Evolutionary conservation across 2,113 vertebrate genomes (phyloP), one percentile per base, ranked within the genome.

Genomic region (Brachypteracias leptosomus): DNA sequence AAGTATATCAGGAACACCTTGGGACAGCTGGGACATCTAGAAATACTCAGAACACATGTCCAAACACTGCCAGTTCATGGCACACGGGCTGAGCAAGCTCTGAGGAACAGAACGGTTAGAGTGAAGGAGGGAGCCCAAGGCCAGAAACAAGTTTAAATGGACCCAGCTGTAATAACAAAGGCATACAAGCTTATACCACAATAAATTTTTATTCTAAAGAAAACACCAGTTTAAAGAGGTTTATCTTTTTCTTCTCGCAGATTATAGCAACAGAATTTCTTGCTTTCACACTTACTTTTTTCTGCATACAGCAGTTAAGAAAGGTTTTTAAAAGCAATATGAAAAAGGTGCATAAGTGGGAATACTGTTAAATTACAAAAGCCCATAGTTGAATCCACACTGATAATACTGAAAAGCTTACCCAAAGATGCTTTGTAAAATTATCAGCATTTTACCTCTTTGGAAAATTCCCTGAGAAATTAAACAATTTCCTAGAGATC

Each of bases 131-230:
- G 59, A 92, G 93, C 9, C 7, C 3, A 18, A 80, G 88, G 93
- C 68, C 77, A 94, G 46, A 55, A 91, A 90, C 62, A 86, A 88
- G 42, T 44, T 90, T 89, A 87, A 95, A 96, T 83, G 85, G 74
- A 91, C 84, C 35, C 98, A 99, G 98, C 98, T 98, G 98, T 96
- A 97, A 98, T 95, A 98, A 98, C 98, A 99, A 95, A 96, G 94
- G 76, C 80, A 59, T 21, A 72, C 79, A 75, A 51, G 58, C 75
- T 86, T 47, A 65, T 47, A 89, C 57, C 54, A 74, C 72, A 52
- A 40, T 73, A 52, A 38, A 47, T 82, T 90, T 91, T 83, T 54
- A 81, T 59, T 91, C 1, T 8, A 93, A 94, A 95, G 95, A 90
- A 88, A 58, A 42, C 77, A 79, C 1, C 25, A 63, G 59, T 80